phyloP scores from a whole-genome alignment of 53 echinoderm and acorn worm species.

The Holothuria scabra region DNA sequence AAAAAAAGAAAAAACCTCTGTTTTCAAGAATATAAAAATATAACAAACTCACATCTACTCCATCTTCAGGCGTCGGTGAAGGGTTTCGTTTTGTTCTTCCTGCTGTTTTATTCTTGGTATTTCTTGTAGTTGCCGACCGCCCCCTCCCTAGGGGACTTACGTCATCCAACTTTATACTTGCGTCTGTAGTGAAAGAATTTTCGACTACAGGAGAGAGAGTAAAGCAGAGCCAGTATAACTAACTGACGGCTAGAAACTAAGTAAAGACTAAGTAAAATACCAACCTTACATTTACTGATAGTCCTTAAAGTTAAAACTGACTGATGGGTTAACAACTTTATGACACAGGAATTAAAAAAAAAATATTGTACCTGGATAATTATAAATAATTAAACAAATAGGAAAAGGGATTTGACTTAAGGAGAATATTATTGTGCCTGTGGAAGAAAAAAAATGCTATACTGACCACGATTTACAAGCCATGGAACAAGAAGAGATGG shows the following conservation, averaged over 20 bases:
- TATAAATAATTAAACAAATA: too few relatives aligned
- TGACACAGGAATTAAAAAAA: too few relatives aligned
- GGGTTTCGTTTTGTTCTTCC: slow-evolving; percentile 93
- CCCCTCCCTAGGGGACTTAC: slow-evolving; percentile 78
- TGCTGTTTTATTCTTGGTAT: slow-evolving; percentile 69
- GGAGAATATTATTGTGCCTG: too few relatives aligned
- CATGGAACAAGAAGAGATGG: too few relatives aligned
- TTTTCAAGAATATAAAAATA: too few relatives aligned
- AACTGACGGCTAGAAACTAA: slow-evolving; percentile 23
- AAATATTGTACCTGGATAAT: too few relatives aligned
- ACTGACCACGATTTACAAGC: too few relatives aligned
- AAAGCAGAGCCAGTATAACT: slow-evolving; percentile 46
- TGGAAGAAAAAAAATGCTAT: too few relatives aligned
- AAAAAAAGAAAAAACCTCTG: too few relatives aligned
- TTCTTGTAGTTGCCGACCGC: slow-evolving; percentile 53
- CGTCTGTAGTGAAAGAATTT: slow-evolving; percentile 91
- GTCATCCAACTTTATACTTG: slow-evolving; percentile 91
- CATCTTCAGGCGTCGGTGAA: slow-evolving; percentile 96
- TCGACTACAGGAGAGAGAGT: slow-evolving; percentile 77
- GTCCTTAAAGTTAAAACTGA: slow-evolving; percentile 4
- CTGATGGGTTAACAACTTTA: slow-evolving; percentile 20
- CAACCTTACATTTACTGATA: too few relatives aligned
- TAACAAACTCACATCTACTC: slow-evolving; percentile 78
- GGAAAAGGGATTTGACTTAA: too few relatives aligned
- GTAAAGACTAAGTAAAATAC: too few relatives aligned